Conservation (phyloP, 1,140 invertebrate genomes). For the Vollenhovia emeryi region DNA sequence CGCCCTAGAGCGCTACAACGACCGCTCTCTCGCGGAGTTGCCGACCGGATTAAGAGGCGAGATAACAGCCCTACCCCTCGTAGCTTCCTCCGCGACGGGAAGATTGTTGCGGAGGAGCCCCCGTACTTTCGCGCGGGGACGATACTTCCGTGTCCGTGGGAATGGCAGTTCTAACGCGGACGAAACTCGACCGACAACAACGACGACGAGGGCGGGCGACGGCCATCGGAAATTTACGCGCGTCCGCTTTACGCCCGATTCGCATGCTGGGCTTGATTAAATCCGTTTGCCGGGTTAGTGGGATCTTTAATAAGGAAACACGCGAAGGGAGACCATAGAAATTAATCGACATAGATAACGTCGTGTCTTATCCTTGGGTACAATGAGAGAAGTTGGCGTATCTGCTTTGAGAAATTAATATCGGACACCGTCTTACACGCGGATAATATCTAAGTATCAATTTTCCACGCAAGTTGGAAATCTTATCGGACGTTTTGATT, state of each 20-base stretch:
- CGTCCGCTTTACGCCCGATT: constrained; percentile 23
- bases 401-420: constrained; percentile 4
- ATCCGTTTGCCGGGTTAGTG: background rate
- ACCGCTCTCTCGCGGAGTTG: constrained; percentile 45
- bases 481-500: background rate
- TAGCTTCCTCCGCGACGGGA: background rate
- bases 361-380: background rate
- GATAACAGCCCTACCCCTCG: constrained; percentile 36
- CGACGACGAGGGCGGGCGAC: background rate
- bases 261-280: constrained; percentile 24
- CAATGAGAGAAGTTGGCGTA: constrained; percentile 12
- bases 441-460: background rate
- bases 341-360: constrained; percentile 39
- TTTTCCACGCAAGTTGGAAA: constrained; percentile 1
- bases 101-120: constrained; percentile 60
- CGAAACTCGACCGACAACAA: constrained; percentile 38
- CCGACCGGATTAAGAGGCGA: constrained; percentile 52
- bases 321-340: background rate
- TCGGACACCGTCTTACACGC: background rate
- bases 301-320: constrained; percentile 26
- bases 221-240: constrained; percentile 32
- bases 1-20: constrained; percentile 55
- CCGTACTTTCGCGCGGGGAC: constrained; percentile 13
- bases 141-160: constrained; percentile 39
- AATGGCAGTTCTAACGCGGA: constrained; percentile 28